Evolutionary conservation across 2,888 invertebrate genomes (phyloP), one percentile per base, ranked within the genome.

Genomic region (Ornithoptera alexandrae): DNA sequence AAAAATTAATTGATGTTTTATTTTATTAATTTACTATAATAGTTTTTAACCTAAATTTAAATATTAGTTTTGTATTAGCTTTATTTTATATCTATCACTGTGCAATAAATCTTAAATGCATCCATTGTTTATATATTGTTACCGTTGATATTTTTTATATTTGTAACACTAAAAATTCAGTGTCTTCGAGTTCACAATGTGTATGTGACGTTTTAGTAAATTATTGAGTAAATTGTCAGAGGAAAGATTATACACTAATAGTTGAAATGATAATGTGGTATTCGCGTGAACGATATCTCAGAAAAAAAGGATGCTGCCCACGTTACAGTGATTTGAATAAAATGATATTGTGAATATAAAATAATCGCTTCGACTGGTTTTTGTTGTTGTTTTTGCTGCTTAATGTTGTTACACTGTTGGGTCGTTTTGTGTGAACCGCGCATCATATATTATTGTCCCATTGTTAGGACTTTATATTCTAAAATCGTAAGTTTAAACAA

Each of bases 391-490:
- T 57, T 20, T 57, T 57, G 22, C 20, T 57, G n/a, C 57, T 53
- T 53, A 20, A 57, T 20, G 57, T n/a, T 20, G 57, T 57, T 20
- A 50, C 50, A 50, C 20, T 57, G 57, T 2, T 8, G 50, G 12
- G 22, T 15, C 1, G 50, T 67, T 66, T 60, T 22, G 18, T 61
- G 46, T 46, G 42, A 18, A 56, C n/a, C n/a, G 56, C 17, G 20
- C 56, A 56, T 59, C 39, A 61, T 17, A 8, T 42, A n/a, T 62
- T 58, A 57, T 30, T 50, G 50, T 57, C 15, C 62, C 8, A 39
- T 57, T 36, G 58, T 63, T 3, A 20, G 42, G 58, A 66, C n/a
- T 69, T 69, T 66, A 62, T 66, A 69, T 69, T 69, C 69, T 24
- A 22, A 42, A 61, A 67, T 30, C 67, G 66, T 69, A 69, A 50